A percentile compares a stretch with the other conserved stretches of the same genome.
phyloP scores from a whole-genome alignment of 2,797 vertebrate species.

The Hapalemur alaotrensis region DNA sequence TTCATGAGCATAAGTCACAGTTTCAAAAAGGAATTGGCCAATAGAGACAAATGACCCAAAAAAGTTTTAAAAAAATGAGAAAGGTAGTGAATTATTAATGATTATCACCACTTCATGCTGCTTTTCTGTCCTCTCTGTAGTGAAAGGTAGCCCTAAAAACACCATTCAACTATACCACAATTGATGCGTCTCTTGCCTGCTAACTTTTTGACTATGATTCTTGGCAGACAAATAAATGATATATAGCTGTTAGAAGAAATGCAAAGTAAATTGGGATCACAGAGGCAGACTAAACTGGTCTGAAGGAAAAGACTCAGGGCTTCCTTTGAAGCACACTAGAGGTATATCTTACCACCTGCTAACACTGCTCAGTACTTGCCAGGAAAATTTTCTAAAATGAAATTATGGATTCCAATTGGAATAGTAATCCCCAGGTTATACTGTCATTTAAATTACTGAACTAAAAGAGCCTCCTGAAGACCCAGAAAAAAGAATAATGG shows the following conservation, averaged over 20 bases:
- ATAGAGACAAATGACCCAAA: background rate
- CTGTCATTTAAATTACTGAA: background rate
- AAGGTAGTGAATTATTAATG: background rate
- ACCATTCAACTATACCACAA: background rate
- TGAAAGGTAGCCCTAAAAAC: conserved; percentile 12
- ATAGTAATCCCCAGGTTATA: background rate
- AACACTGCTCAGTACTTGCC: background rate
- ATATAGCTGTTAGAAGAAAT: background rate
- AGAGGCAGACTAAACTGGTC: background rate
- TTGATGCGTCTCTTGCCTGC: background rate
- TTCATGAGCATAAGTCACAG: background rate
- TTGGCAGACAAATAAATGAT: conserved; percentile 5
- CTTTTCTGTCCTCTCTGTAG: background rate
- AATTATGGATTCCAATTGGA: background rate
- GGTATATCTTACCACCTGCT: background rate
- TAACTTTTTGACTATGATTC: background rate
- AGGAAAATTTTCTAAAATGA: conserved; percentile 14
- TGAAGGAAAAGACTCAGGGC: background rate
- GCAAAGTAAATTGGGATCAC: background rate
- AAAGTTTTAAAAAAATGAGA: background rate
- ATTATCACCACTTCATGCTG: background rate
- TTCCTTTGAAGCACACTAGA: background rate
- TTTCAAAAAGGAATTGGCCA: background rate
- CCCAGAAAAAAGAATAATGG: background rate
- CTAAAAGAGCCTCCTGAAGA: background rate